A percentile compares a stretch with the other conserved stretches of the same genome.
phyloP scores from a whole-genome alignment of 2,797 vertebrate species.

The Pantherophis vulpinus region DNA sequence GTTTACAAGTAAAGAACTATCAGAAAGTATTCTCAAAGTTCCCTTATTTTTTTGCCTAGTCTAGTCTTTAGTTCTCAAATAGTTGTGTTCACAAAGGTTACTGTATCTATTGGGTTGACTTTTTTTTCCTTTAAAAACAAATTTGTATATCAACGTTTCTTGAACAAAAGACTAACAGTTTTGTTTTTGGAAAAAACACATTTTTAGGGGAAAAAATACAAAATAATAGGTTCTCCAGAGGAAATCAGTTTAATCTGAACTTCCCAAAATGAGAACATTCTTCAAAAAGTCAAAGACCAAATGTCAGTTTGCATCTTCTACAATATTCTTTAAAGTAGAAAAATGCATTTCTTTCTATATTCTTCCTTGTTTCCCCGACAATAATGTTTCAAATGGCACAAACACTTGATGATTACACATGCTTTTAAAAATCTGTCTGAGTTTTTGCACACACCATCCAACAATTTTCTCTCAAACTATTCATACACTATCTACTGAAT shows the following conservation, averaged over 20 bases:
- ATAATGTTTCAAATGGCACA: slow-evolving; percentile 30
- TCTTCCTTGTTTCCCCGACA: background rate
- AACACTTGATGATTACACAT: slow-evolving; percentile 32
- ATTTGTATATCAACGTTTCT: background rate
- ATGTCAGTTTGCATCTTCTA: background rate
- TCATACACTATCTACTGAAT: slow-evolving; percentile 11
- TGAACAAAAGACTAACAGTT: background rate
- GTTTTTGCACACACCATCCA: background rate
- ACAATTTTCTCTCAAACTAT: slow-evolving; percentile 47
- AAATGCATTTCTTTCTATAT: slow-evolving; percentile 30
- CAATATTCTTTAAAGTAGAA: slow-evolving; percentile 44
- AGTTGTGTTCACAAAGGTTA: background rate
- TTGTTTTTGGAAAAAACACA: background rate
- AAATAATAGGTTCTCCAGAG: background rate
- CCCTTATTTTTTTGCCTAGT: background rate
- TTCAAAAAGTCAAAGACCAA: slow-evolving; percentile 29
- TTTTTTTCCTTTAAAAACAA: background rate
- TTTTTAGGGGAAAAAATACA: fast-evolving
- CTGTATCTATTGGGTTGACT: background rate
- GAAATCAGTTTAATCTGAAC: slow-evolving; percentile 20
- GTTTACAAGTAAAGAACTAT: background rate
- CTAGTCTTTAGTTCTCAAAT: background rate
- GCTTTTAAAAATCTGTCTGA: slow-evolving; percentile 25
- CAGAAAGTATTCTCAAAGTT: background rate
- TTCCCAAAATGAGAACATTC: background rate